Conservation (phyloP, 2,113 vertebrate genomes). For the Pelecanoides urinatrix region DNA sequence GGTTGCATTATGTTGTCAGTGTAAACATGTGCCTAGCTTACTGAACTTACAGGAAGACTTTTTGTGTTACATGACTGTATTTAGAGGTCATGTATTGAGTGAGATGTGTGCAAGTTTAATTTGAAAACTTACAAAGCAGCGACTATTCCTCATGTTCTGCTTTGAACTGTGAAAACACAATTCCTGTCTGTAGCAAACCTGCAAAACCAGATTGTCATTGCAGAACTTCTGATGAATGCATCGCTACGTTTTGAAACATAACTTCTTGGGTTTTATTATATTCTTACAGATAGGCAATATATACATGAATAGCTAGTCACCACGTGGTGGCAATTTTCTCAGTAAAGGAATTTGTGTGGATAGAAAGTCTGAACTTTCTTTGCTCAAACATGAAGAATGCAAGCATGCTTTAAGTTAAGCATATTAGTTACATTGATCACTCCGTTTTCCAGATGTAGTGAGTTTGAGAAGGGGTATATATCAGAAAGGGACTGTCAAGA, state of each 20-base stretch:
- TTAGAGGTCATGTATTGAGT: not conserved
- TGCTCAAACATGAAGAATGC: not conserved
- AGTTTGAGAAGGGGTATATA: not conserved
- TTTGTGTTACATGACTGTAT: rapidly evolving
- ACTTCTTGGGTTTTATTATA: not conserved
- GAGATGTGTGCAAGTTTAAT: not conserved
- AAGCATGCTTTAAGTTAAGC: not conserved
- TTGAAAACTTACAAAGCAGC: not conserved
- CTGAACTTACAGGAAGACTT: not conserved
- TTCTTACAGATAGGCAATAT: not conserved
- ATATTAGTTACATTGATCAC: not conserved
- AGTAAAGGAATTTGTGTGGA: not conserved
- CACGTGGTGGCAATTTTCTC: not conserved
- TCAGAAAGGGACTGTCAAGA: not conserved
- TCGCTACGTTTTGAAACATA: rapidly evolving
- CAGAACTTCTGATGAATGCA: not conserved
- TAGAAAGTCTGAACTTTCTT: not conserved
- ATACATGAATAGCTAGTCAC: not conserved
- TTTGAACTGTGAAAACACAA: not conserved
- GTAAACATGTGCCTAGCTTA: not conserved
- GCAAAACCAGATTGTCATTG: not conserved
- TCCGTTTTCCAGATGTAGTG: not conserved
- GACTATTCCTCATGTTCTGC: not conserved
- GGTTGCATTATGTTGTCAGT: not conserved
- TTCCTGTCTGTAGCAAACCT: not conserved